Evolutionary conservation across 2,888 invertebrate genomes (phyloP).

Genomic region (Oasisia sp.): DNA sequence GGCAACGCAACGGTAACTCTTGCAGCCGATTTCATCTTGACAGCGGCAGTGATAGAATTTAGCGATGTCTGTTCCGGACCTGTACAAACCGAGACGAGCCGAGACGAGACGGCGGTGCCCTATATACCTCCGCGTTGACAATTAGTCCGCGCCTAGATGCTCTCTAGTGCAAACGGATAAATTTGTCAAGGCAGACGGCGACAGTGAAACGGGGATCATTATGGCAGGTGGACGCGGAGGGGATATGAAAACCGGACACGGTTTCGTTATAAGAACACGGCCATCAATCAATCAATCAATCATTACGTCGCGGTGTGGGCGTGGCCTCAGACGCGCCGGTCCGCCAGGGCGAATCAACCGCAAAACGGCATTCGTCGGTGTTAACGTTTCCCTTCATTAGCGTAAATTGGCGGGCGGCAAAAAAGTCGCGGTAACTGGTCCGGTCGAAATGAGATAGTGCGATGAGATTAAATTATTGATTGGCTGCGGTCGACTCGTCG

Average conservation of each 20-base stretch:
- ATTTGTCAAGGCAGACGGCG: not conserved
- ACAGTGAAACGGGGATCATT: not conserved
- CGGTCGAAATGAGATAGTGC: constrained; percentile 12
- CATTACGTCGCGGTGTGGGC: not conserved
- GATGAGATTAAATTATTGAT: constrained; percentile 17
- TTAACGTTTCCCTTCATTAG: constrained; percentile 5
- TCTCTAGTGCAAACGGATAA: not conserved
- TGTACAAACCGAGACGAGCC: not conserved
- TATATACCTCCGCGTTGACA: not conserved
- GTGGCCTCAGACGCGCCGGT: not conserved
- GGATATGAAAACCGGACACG: not conserved
- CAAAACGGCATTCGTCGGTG: not conserved
- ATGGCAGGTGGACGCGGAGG: not conserved
- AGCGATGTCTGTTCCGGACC: not conserved
- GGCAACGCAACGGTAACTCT: constrained; percentile 12
- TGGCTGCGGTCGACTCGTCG: constrained; percentile 3
- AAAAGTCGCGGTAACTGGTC: not conserved
- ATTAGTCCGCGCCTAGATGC: not conserved
- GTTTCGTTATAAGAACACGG: not conserved
- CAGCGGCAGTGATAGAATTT: constrained; percentile 6
- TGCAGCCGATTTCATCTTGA: constrained; percentile 10
- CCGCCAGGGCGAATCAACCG: not conserved
- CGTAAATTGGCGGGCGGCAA: not conserved
- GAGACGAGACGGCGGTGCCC: not conserved
- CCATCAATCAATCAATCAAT: constrained; percentile 4